Conservation (phyloP, 2,888 invertebrate species). For the Chrysolina americana region DNA sequence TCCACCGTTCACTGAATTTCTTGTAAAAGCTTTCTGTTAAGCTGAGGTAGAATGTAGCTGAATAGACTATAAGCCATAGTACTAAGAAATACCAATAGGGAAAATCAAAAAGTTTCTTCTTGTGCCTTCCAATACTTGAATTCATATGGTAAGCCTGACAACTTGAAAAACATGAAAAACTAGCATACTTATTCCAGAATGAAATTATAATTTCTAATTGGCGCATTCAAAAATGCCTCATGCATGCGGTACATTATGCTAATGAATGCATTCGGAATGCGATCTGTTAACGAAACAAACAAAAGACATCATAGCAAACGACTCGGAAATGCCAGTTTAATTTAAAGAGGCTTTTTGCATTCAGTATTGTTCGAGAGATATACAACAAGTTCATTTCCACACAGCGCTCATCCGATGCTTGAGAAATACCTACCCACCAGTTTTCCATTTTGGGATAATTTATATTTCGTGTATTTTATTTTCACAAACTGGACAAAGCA, state of each 20-base stretch:
- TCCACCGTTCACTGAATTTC: too few species aligned
- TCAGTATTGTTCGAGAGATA: not conserved
- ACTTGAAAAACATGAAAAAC: not conserved
- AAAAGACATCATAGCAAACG: not conserved
- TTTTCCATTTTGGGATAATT: not conserved
- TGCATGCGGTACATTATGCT: conserved; percentile 3
- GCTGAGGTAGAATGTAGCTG: too few species aligned
- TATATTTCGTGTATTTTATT: too few species aligned
- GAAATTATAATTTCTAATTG: not conserved
- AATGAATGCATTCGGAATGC: conserved; percentile 6
- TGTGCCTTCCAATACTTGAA: too few species aligned
- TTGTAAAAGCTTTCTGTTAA: too few species aligned
- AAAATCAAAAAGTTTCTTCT: too few species aligned
- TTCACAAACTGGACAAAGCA: too few species aligned
- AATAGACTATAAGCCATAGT: too few species aligned
- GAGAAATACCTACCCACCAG: too few species aligned
- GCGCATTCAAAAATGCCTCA: not conserved
- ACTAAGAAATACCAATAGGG: too few species aligned
- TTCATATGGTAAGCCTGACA: not conserved
- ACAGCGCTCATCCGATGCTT: not conserved
- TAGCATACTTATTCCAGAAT: not conserved
- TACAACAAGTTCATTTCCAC: not conserved
- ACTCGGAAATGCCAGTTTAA: conserved; percentile 14
- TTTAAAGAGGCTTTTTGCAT: not conserved
- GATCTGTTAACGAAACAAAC: not conserved